Conservation (phyloP, 1,140 invertebrate genomes). For the Cepaea nemoralis region DNA sequence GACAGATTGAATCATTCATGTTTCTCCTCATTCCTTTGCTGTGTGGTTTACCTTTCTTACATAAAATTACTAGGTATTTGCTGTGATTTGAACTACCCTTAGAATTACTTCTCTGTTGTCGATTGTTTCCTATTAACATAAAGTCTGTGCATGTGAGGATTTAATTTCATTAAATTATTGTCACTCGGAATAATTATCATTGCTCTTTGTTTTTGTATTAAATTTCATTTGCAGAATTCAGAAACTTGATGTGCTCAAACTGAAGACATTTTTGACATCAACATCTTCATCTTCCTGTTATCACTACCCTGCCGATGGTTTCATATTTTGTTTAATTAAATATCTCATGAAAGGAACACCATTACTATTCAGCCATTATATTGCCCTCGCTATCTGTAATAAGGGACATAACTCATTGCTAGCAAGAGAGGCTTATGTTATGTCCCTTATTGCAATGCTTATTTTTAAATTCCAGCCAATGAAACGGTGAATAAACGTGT, state of each 20-base stretch:
- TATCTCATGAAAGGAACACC: background rate
- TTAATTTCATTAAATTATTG: too few species aligned
- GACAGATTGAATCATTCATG: too few species aligned
- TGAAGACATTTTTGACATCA: slow-evolving; percentile 47
- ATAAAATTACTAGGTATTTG: too few species aligned
- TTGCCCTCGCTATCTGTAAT: background rate
- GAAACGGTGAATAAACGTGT: background rate
- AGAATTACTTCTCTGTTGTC: too few species aligned
- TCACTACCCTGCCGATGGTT: slow-evolving; percentile 43
- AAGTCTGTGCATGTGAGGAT: too few species aligned
- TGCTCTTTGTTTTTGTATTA: background rate
- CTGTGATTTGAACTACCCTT: too few species aligned
- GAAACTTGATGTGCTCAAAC: slow-evolving; percentile 66
- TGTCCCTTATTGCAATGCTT: background rate
- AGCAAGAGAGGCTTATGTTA: background rate
- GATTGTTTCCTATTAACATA: too few species aligned
- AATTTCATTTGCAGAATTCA: slow-evolving; percentile 64
- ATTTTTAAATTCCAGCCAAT: background rate
- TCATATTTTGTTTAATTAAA: slow-evolving; percentile 39
- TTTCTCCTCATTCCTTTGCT: too few species aligned
- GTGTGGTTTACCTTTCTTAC: too few species aligned
- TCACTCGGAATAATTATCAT: too few species aligned
- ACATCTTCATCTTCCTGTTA: slow-evolving; percentile 35
- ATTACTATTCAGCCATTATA: background rate
- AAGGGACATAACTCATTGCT: background rate